These are phyloP conservation scores for Campylomormyrus tamandua DNA, from an alignment of 2,113 vertebrate species.

Conservation along the genomic window DNA sequence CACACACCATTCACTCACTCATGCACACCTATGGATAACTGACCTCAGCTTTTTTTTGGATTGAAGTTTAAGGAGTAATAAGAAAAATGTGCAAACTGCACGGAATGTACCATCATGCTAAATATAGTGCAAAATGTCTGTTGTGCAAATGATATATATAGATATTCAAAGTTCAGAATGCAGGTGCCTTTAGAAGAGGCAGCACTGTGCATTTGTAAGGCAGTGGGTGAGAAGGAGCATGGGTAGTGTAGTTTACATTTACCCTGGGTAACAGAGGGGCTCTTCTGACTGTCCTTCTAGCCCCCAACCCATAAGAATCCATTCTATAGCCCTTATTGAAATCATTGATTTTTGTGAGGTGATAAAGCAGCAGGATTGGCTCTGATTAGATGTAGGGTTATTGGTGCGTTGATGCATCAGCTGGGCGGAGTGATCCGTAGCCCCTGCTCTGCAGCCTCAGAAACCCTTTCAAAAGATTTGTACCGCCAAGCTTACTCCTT, in stretches of 20 bases:
- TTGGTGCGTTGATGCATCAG: conserved; percentile 32
- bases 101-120: background rate
- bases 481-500: background rate
- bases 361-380: conserved; percentile 22
- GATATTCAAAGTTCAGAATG: background rate
- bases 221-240: background rate
- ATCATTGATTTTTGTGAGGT: conserved; percentile 34
- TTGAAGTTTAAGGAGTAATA: background rate
- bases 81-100: background rate
- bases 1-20: no score
- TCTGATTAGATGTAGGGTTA: conserved; percentile 37
- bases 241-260: background rate
- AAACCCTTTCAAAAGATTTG: background rate
- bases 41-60: background rate
- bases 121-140: background rate
- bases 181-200: background rate
- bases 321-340: conserved; percentile 14
- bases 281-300: conserved; percentile 5
- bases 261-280: conserved; percentile 11
- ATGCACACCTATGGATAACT: background rate
- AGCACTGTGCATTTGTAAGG: background rate
- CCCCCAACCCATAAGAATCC: background rate
- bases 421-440: conserved; percentile 23
- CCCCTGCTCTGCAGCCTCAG: conserved; percentile 8
- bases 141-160: background rate